These are phyloP conservation scores for Hemibagrus guttatus DNA, from an alignment of 2,797 vertebrate genomes.

Conservation along the genomic window DNA sequence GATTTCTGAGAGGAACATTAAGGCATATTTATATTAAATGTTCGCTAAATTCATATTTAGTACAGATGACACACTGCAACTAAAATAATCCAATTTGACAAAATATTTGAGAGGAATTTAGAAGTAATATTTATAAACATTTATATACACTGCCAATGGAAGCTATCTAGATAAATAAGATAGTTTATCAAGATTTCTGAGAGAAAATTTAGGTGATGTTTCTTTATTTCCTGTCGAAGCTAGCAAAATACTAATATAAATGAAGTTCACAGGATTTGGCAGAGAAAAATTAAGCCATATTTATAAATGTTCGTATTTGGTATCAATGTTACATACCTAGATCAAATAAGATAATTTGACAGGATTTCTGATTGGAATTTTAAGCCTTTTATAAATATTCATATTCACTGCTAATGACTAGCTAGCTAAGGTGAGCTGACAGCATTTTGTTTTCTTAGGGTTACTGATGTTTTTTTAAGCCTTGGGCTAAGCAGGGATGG, in stretches of 20 bases:
- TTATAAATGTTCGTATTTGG: not conserved
- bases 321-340: not conserved
- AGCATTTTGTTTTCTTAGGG: not conserved
- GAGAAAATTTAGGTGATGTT: too few species aligned
- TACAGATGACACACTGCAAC: not conserved
- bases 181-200: not conserved
- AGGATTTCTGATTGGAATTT: not conserved
- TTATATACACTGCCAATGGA: not conserved
- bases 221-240: not conserved
- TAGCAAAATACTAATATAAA: not conserved
- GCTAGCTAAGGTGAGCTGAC: not conserved
- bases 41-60: not conserved
- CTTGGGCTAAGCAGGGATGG: not conserved
- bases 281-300: not conserved
- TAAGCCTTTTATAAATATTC: not conserved
- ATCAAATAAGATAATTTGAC: not conserved
- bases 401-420: not conserved
- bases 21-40: not conserved
- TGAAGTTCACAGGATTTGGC: not conserved
- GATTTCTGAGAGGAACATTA: not conserved
- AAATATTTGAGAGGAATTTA: too few species aligned
- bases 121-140: too few species aligned
- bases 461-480: not conserved
- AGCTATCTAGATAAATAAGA: not conserved
- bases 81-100: not conserved